These are phyloP conservation scores for Pseudanteris insignis DNA, from an alignment of 2,888 invertebrate species.

Conservation along the genomic window DNA sequence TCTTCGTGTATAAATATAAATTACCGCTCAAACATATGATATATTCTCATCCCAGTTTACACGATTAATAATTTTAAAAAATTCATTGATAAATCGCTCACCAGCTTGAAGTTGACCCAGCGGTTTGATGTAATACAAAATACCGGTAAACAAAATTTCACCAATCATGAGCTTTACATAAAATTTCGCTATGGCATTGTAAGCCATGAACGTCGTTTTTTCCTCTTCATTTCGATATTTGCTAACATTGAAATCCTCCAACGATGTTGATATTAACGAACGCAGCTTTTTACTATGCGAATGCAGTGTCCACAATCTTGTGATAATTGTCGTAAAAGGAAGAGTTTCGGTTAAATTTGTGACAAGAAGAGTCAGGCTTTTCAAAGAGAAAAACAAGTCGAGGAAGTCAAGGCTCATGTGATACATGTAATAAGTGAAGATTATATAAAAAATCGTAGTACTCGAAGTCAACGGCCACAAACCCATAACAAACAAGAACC, in stretches of 20 bases:
- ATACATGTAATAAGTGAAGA: constrained; percentile 52
- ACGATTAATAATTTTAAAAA: no score
- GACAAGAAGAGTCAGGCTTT: constrained; percentile 51
- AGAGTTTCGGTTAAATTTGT: constrained; percentile 55
- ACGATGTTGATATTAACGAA: constrained; percentile 47
- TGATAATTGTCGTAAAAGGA: constrained; percentile 53
- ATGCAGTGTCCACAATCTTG: constrained; percentile 52
- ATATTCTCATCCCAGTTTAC: no score
- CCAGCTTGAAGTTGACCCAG: constrained; percentile 45
- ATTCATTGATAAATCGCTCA: constrained; percentile 2
- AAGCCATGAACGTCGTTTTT: constrained; percentile 48
- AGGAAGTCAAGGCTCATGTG: constrained; percentile 55
- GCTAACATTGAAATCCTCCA: constrained; percentile 48
- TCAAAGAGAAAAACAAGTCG: constrained; percentile 52
- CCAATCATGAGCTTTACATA: constrained; percentile 52
- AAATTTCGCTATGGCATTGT: constrained; percentile 50
- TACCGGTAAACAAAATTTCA: constrained; percentile 53
- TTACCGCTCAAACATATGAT: no score
- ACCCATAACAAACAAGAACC: constrained; percentile 51
- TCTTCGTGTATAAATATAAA: no score
- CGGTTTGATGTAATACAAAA: constrained; percentile 54
- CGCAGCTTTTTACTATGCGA: constrained; percentile 50
- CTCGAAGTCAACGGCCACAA: constrained; percentile 52
- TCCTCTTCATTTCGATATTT: constrained; percentile 50
- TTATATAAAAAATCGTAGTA: constrained; percentile 47